A percentile compares a stretch with the other conserved stretches of the same genome.
Conservation (phyloP, 2,888 invertebrate species). For the Calameuta pallipes region DNA sequence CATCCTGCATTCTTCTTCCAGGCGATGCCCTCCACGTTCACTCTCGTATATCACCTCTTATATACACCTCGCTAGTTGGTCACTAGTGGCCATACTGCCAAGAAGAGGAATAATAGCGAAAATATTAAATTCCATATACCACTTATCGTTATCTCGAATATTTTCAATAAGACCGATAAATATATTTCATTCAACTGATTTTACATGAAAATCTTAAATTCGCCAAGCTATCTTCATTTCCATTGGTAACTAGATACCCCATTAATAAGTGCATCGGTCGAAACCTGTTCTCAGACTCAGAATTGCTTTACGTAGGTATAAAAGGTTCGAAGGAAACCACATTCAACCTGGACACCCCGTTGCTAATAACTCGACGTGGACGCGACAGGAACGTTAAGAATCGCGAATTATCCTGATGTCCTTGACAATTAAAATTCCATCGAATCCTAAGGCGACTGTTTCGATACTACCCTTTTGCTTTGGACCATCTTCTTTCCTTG, state of each 20-base stretch:
- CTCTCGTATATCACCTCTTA: not conserved
- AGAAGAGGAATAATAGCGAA: not conserved
- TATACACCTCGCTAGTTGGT: not conserved
- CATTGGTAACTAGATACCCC: conserved; percentile 33
- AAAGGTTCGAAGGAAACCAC: not conserved
- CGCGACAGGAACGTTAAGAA: conserved; percentile 13
- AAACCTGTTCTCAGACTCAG: conserved; percentile 31
- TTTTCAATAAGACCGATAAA: not conserved
- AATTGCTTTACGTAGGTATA: not conserved
- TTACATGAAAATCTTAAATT: not conserved
- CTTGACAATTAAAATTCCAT: not conserved
- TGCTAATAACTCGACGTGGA: conserved; percentile 35
- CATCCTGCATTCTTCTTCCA: conserved; percentile 49
- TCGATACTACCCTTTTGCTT: not conserved
- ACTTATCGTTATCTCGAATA: not conserved
- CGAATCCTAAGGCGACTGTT: not conserved
- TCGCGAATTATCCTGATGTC: not conserved
- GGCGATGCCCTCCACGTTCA: conserved; percentile 4
- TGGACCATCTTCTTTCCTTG: not conserved
- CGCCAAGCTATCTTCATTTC: not conserved
- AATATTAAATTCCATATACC: not conserved
- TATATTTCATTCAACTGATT: not conserved
- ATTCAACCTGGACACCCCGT: conserved; percentile 28
- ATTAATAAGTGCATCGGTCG: conserved; percentile 39
- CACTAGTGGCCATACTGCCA: not conserved